Percentiles rank a stretch among this genome's conserved stretches.
phyloP scores from a whole-genome alignment of 2,113 vertebrate genomes.

The Antechinus flavipes region DNA sequence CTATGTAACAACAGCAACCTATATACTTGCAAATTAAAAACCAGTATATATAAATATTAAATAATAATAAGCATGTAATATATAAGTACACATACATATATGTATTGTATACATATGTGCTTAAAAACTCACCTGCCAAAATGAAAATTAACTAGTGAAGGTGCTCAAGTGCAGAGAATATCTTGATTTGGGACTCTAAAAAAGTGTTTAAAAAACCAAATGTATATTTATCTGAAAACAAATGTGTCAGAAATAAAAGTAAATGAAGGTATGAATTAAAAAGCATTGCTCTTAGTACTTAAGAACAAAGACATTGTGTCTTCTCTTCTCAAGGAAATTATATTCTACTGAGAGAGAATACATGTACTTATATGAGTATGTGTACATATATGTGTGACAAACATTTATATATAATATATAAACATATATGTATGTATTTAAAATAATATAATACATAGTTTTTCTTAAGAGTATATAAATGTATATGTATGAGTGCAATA shows the following conservation, averaged over 20 bases:
- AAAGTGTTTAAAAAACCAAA: background rate
- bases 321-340: background rate
- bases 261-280: background rate
- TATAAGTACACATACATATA: background rate
- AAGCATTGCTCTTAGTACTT: background rate
- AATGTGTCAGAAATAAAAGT: background rate
- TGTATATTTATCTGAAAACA: background rate
- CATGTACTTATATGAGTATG: background rate
- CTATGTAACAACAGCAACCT: background rate
- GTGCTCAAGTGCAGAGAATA: background rate
- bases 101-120: background rate
- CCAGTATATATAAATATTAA: background rate
- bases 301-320: background rate
- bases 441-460: no score
- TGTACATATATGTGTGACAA: background rate
- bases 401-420: no score
- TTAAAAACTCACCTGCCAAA: background rate
- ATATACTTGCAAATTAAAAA: background rate
- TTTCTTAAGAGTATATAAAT: background rate
- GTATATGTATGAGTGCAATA: no score
- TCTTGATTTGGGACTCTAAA: background rate
- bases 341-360: background rate
- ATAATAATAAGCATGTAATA: background rate
- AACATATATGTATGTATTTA: background rate
- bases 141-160: background rate